phyloP scores from a whole-genome alignment of 2,797 vertebrate genomes.

The Danionella dracula region DNA sequence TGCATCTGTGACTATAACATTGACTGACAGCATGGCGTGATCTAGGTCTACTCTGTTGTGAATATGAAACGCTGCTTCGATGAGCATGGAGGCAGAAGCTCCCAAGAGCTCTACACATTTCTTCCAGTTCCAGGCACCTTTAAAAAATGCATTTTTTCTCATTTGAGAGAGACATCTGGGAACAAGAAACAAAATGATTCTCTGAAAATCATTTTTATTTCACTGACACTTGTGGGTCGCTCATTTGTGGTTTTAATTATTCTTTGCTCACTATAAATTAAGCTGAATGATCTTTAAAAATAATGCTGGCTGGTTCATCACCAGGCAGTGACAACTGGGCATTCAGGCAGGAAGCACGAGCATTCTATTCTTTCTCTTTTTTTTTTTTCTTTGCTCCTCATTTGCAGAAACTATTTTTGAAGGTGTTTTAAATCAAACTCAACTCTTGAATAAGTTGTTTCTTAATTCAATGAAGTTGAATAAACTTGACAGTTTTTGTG shows the following conservation, averaged over 20 bases:
- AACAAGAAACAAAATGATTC: constrained; percentile 36
- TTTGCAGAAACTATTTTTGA: too few species aligned
- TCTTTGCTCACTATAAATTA: constrained; percentile 15
- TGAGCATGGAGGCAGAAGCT: neutral
- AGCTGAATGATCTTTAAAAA: neutral
- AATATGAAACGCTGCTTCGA: constrained; percentile 22
- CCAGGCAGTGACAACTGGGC: too few species aligned
- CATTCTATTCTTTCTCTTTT: constrained; percentile 5
- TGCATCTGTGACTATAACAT: constrained; percentile 29
- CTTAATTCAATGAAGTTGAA: too few species aligned
- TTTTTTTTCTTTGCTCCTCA: constrained; percentile 1
- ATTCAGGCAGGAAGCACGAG: too few species aligned
- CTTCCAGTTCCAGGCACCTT: constrained; percentile 16
- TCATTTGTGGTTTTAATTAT: constrained; percentile 1
- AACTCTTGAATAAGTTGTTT: too few species aligned
- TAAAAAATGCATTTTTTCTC: constrained; percentile 24
- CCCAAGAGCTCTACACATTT: neutral
- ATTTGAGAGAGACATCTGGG: constrained; percentile 10
- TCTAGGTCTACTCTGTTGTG: constrained; percentile 21
- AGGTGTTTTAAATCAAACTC: too few species aligned
- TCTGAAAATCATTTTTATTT: constrained; percentile 38
- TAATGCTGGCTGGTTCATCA: too few species aligned
- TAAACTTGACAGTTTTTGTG: too few species aligned
- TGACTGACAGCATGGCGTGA: constrained; percentile 22
- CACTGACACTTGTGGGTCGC: neutral